phyloP scores from a whole-genome alignment of 2,797 vertebrate genomes.

The Mycteria americana region DNA sequence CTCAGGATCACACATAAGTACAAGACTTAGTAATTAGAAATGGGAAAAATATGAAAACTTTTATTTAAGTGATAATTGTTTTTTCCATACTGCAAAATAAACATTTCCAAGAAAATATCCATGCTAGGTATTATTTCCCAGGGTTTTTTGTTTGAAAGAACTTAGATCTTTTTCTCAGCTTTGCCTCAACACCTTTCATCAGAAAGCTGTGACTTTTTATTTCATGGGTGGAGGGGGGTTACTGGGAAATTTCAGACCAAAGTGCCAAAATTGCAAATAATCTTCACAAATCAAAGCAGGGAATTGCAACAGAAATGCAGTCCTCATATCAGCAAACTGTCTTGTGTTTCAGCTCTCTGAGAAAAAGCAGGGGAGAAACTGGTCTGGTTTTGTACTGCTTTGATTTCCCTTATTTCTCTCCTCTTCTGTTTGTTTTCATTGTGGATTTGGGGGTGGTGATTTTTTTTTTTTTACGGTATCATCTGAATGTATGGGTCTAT shows the following conservation, averaged over 20 bases:
- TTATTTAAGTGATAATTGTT: background rate
- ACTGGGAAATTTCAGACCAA: background rate
- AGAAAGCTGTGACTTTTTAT: background rate
- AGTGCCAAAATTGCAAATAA: background rate
- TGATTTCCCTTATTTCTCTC: background rate
- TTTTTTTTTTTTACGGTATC: background rate
- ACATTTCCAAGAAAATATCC: background rate
- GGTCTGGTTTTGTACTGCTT: background rate
- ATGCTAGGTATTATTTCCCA: background rate
- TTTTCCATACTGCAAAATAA: background rate
- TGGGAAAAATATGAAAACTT: background rate
- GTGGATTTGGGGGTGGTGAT: background rate
- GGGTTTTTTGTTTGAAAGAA: background rate
- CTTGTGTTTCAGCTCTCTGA: background rate
- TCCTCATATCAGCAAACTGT: background rate
- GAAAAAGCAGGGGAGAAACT: background rate
- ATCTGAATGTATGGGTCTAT: background rate
- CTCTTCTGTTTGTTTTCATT: background rate
- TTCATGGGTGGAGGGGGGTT: accelerated
- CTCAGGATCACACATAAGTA: background rate
- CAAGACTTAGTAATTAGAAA: background rate
- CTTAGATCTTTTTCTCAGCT: background rate
- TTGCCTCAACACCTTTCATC: background rate
- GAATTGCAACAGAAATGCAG: background rate
- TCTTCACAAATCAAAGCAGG: background rate